These are phyloP conservation scores for Pipra filicauda DNA, from an alignment of 2,113 vertebrate species.

Conservation along the genomic window DNA sequence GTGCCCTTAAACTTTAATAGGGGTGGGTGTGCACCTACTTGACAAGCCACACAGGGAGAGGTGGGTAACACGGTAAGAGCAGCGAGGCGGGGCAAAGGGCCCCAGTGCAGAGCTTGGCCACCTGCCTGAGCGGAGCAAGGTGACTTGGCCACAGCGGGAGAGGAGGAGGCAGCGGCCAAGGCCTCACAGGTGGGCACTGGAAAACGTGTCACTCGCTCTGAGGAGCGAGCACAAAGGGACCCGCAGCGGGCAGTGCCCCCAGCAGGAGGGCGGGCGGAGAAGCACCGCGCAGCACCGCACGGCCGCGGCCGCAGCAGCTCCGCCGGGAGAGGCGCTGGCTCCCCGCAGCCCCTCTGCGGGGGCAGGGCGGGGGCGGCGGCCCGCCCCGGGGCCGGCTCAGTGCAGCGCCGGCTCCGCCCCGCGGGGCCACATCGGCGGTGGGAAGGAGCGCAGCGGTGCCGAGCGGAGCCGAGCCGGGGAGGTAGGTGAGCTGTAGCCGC, in stretches of 20 bases:
- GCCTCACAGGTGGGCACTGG: background rate
- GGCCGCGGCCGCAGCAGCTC: accelerated
- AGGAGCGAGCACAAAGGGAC: accelerated
- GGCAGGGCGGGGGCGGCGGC: background rate
- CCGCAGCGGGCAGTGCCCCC: accelerated
- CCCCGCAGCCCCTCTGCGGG: background rate
- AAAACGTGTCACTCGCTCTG: accelerated
- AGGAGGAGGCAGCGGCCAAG: background rate
- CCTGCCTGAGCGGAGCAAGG: background rate
- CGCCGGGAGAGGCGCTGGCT: accelerated
- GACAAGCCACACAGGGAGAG: no score
- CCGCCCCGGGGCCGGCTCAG: background rate
- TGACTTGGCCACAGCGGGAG: accelerated
- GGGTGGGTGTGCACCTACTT: background rate
- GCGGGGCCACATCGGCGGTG: background rate
- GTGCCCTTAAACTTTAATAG: accelerated
- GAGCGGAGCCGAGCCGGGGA: background rate
- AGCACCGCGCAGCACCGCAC: no score
- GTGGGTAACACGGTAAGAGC: accelerated
- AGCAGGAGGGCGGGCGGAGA: no score
- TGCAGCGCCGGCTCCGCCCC: background rate
- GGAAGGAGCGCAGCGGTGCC: accelerated
- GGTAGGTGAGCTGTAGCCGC: background rate
- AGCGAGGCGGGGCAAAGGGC: background rate
- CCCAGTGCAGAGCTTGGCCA: background rate